A percentile compares a stretch with the other conserved stretches of the same genome.
Evolutionary conservation across 2,888 invertebrate genomes (phyloP).

Genomic region (Nasonovia ribisnigri): DNA sequence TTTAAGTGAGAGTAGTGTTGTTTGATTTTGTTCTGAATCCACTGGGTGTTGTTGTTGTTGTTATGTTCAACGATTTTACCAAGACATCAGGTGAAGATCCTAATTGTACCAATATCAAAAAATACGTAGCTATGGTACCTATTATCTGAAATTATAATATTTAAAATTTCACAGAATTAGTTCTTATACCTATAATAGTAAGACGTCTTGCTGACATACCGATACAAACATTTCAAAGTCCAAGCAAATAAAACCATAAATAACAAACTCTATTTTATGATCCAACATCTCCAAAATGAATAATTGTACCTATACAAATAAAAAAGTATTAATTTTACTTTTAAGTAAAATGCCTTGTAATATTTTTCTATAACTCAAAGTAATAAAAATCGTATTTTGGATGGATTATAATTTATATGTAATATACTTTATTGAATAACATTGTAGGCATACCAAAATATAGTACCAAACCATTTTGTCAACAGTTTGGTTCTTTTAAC

Average conservation of each 20-base stretch:
- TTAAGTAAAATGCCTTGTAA: background rate
- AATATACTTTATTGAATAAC: background rate
- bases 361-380: background rate
- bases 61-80: background rate
- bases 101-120: slow-evolving; percentile 58
- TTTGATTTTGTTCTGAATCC: background rate
- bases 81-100: slow-evolving; percentile 13
- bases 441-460: background rate
- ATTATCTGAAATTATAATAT: slow-evolving; percentile 51
- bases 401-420: background rate
- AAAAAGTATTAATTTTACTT: background rate
- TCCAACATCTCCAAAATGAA: slow-evolving; percentile 59
- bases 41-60: background rate
- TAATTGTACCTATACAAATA: slow-evolving; percentile 43
- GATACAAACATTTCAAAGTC: slow-evolving; percentile 56
- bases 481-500: too few species aligned
- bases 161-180: background rate
- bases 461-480: too few species aligned
- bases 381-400: background rate
- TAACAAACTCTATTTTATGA: slow-evolving; percentile 46
- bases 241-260: slow-evolving; percentile 54
- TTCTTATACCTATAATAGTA: background rate
- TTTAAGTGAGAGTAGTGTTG: background rate
- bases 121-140: slow-evolving; percentile 54
- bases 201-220: background rate